Percentiles rank a stretch among this genome's conserved stretches.
phyloP scores from a whole-genome alignment of 2,797 vertebrate genomes.

The Anguilla marmorata region DNA sequence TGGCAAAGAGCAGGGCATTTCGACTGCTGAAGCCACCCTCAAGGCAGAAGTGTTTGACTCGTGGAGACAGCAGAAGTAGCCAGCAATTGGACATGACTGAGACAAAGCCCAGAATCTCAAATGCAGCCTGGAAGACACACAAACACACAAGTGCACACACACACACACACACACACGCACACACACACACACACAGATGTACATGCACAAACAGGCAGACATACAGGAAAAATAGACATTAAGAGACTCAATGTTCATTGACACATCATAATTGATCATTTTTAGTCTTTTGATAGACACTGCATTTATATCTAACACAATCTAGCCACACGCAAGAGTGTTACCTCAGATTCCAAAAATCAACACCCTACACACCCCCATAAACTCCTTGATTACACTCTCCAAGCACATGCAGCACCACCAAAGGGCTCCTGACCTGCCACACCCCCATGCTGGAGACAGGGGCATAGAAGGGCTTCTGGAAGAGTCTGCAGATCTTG shows the following conservation, averaged over 20 bases:
- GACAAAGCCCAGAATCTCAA: slow-evolving; percentile 75
- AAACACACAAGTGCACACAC: slow-evolving; percentile 26
- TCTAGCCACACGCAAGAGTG: not conserved
- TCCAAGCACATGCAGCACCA: not conserved
- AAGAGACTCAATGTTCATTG: not conserved
- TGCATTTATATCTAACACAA: not conserved
- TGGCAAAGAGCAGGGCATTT: slow-evolving; percentile 61
- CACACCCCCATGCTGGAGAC: slow-evolving; percentile 75
- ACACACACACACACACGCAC: slow-evolving; percentile 21
- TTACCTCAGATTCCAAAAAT: not conserved
- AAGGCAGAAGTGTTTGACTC: slow-evolving; percentile 54
- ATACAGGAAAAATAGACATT: slow-evolving; percentile 7
- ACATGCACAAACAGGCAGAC: not conserved
- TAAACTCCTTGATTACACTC: not conserved
- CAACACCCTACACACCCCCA: not conserved
- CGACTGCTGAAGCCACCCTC: slow-evolving; percentile 60
- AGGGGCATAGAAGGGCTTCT: slow-evolving; percentile 73
- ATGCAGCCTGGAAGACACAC: slow-evolving; percentile 64
- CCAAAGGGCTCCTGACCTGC: slow-evolving; percentile 65
- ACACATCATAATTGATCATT: not conserved
- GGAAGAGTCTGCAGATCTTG: slow-evolving; percentile 79
- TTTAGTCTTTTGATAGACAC: not conserved
- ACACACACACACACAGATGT: not conserved
- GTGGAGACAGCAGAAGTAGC: slow-evolving; percentile 74
- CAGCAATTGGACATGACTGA: slow-evolving; percentile 81